phyloP scores from a whole-genome alignment of 2,888 invertebrate species.

The Nomada ferruginata region DNA sequence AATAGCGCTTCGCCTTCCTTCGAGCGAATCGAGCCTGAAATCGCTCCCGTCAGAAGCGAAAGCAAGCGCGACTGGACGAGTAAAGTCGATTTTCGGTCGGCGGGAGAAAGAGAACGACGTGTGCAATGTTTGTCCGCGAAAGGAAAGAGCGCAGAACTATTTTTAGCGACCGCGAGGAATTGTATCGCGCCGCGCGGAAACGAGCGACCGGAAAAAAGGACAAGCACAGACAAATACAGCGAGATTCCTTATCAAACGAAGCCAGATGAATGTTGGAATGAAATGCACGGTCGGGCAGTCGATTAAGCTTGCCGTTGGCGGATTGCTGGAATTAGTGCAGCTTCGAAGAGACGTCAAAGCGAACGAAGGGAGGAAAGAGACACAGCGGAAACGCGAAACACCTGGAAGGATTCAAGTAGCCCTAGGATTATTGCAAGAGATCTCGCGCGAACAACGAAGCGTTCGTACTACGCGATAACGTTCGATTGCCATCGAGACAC shows the following conservation, averaged over 20 bases:
- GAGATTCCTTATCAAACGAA: slow-evolving; percentile 8
- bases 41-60: slow-evolving; percentile 6
- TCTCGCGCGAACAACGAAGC: background rate
- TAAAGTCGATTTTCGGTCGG: background rate
- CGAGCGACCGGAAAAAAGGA: slow-evolving; percentile 7
- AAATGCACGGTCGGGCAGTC: background rate
- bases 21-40: background rate
- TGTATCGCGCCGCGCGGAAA: slow-evolving; percentile 20
- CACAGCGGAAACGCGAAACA: slow-evolving; percentile 4
- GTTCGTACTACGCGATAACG: background rate
- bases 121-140: slow-evolving; percentile 2
- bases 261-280: slow-evolving; percentile 15
- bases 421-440: background rate
- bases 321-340: background rate
- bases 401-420: slow-evolving; percentile 4
- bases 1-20: background rate
- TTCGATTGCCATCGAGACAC: slow-evolving; percentile 7
- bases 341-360: background rate
- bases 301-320: no score
- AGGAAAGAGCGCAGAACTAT: slow-evolving; percentile 22
- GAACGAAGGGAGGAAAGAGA: background rate
- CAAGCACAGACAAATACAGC: slow-evolving; percentile 17
- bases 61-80: background rate
- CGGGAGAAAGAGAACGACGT: background rate
- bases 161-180: slow-evolving; percentile 23